phyloP scores from a whole-genome alignment of 2,113 vertebrate species.

The Sander vitreus region DNA sequence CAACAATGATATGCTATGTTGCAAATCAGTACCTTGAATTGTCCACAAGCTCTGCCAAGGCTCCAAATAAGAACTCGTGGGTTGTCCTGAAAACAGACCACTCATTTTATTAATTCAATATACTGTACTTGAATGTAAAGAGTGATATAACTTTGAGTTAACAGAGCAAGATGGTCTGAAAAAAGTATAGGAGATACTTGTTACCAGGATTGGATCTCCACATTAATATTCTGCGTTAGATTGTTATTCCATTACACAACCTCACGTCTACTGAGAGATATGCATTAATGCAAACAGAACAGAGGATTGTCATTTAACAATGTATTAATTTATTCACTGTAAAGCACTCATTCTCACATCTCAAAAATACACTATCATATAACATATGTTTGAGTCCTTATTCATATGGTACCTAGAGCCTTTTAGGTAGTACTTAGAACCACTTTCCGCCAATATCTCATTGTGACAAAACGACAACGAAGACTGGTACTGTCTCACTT shows the following conservation, averaged over 20 bases:
- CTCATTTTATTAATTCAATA: background rate
- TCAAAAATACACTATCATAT: background rate
- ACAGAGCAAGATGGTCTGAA: background rate
- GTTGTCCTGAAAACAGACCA: constrained; percentile 89
- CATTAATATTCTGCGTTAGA: background rate
- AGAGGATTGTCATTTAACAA: background rate
- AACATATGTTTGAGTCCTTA: background rate
- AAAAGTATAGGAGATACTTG: background rate
- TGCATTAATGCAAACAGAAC: background rate
- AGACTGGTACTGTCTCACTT: background rate
- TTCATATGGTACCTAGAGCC: background rate
- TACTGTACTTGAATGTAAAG: constrained; percentile 3
- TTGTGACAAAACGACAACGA: background rate
- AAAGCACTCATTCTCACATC: background rate
- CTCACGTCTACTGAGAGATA: background rate
- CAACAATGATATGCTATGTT: background rate
- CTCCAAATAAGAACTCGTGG: constrained; percentile 98
- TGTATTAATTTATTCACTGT: background rate
- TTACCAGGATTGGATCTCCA: background rate
- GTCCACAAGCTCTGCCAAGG: constrained; percentile 97
- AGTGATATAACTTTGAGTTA: background rate
- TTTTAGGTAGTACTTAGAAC: background rate
- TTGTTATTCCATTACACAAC: constrained; percentile 16
- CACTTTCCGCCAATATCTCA: background rate
- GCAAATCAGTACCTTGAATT: constrained; percentile 92